Percentiles rank a stretch among this genome's conserved stretches.
Evolutionary conservation across 2,113 vertebrate species (phyloP).

Genomic region (Elaphurus davidianus): DNA sequence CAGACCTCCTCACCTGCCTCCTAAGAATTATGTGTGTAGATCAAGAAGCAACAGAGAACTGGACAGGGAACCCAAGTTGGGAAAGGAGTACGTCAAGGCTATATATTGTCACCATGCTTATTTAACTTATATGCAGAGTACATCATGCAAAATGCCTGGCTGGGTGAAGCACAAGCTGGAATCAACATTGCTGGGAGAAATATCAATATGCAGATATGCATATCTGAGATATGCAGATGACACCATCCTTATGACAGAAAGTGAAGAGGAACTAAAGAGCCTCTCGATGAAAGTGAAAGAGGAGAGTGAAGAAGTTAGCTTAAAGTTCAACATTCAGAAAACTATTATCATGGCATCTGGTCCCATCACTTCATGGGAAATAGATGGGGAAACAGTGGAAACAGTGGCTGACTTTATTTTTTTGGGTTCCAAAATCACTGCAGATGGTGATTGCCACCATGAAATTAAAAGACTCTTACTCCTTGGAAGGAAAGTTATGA

Average conservation of each 20-base stretch:
- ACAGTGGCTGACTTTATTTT: not conserved
- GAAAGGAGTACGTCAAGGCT: not conserved
- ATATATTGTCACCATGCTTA: accelerated
- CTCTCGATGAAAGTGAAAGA: not conserved
- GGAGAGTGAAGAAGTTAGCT: not conserved
- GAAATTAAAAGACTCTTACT: not conserved
- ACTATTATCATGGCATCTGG: not conserved
- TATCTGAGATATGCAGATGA: not conserved
- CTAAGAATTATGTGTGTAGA: not conserved
- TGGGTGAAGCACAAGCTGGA: not conserved
- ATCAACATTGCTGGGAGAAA: not conserved
- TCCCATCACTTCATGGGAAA: not conserved
- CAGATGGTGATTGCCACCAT: not conserved
- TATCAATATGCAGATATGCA: not conserved
- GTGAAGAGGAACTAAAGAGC: not conserved
- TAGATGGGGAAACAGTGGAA: not conserved
- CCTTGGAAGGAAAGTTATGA: not conserved
- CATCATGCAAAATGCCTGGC: not conserved
- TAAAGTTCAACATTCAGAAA: not conserved
- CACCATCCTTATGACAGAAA: not conserved
- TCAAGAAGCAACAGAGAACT: not conserved
- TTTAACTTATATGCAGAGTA: not conserved
- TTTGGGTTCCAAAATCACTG: not conserved
- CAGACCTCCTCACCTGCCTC: not conserved
- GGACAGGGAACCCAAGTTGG: not conserved